Base-by-base conservation (phyloP, 2,113 vertebrate genomes). In the Polypterus senegalus region DNA sequence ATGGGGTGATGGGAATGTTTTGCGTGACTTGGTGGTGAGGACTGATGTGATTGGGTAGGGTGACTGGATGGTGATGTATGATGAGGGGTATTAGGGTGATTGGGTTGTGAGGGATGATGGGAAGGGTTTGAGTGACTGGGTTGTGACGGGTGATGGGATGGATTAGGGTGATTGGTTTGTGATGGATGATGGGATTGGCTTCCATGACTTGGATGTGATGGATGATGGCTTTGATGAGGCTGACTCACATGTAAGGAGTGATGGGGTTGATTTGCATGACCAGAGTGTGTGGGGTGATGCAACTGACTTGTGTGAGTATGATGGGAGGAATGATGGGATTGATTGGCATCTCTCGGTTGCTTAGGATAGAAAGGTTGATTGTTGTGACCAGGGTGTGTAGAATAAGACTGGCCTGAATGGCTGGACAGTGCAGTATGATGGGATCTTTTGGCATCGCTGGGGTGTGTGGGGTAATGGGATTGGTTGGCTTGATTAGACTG, bases 41-140 rank as follows among this genome's bases (percentile, higher is more conserved):
- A 79, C 56, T 79, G 73, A 63, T 83, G 82, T 43, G 64, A 68
- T 3, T 84, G 85, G 75, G 86, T 82, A 0, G 85, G 86, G 83
- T 70, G 83, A 82, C 73, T 57, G 4, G 47, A 54, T n/a, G 66
- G 51, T 46, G 46, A 10, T 76, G 69, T 63, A 52, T 57, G 60
- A 10, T 45, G 47, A 45, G 60, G 3, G 54, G 43, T 10, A 47
- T n/a, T 8, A 10, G 52, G 45, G 52, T 54, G 66, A 85, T 81
- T 65, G 81, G 74, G 8, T 72, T 69, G 53, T 73, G 63, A 43
- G 76, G 74, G 46, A 76, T 69, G n/a, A 77, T 73, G 57, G 77
- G 78, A 59, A 54, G 78, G 43, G 70, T 63, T 46, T 78, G 8
- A 78, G 61, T 68, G 81, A 78, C 59, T 81, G 75, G 64, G 80